These are phyloP conservation scores for Harpegnathos saltator DNA, from an alignment of 1,140 invertebrate genomes.

Conservation along the genomic window DNA sequence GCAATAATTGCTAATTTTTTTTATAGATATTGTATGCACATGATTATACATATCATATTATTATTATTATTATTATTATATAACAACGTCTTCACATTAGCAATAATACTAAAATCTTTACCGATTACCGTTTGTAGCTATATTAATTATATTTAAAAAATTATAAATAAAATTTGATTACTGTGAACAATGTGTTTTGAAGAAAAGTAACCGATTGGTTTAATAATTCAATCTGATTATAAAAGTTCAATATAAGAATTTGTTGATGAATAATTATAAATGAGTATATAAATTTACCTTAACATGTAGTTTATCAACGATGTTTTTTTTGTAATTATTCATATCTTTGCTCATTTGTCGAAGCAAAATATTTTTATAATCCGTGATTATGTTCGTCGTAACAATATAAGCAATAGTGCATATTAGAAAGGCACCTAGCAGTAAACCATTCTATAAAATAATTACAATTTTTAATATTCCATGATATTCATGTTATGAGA, in stretches of 20 bases:
- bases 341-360: not conserved
- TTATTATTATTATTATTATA: not conserved
- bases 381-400: not conserved
- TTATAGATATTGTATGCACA: not conserved
- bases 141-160: slow-evolving; percentile 2
- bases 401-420: not conserved
- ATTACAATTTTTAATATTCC: not conserved
- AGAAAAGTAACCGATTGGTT: not conserved
- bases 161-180: not conserved
- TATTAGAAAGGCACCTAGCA: not conserved
- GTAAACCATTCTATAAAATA: not conserved
- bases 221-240: not conserved
- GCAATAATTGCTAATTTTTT: slow-evolving; percentile 8
- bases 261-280: not conserved
- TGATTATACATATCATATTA: slow-evolving; percentile 6
- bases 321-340: not conserved
- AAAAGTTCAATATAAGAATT: not conserved
- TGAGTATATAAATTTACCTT: not conserved
- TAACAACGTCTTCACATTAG: not conserved
- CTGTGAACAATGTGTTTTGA: not conserved
- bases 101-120: slow-evolving; percentile 15
- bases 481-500: slow-evolving; percentile 1
- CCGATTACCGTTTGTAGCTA: not conserved
- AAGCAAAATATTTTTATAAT: not conserved
- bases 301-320: slow-evolving; percentile 1